Evolutionary conservation across 2,113 vertebrate species (phyloP), one percentile per base, ranked within the genome.

Genomic region (Synchiropus splendidus): DNA sequence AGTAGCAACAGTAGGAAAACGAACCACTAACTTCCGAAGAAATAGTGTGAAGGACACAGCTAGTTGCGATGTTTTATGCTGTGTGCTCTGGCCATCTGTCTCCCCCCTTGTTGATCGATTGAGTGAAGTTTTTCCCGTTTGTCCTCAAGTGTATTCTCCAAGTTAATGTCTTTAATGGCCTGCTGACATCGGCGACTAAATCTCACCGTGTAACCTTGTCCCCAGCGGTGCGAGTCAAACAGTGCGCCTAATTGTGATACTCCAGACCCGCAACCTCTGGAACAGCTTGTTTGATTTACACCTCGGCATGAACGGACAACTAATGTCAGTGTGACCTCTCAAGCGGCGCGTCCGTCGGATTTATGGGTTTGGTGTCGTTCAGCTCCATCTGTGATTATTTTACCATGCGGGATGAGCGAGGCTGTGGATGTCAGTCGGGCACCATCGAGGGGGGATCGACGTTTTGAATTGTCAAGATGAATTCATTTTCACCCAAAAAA

Each of bases 361-460:
- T 87, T 84, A 86, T 49, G 74, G 81, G 64, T 50, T 61, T 45
- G 13, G 50, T 32, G 15, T 59, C 34, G 63, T 78, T 80, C 68
- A 57, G 65, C 75, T 74, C 72, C 62, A 16, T 34, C 35, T 72
- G 61, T 83, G 78, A 85, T 84, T 72, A 67, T 82, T 87, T 85
- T 81, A 80, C 78, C 83, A 83, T 85, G 62, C 73, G 31, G 58
- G 65, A 69, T 61, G 54, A 72, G 48, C 30, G 36, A 59, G 51
- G 42, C 36, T 67, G 27, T 44, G 52, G 56, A 73, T 51, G 48
- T 18, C 34, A 31, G 39, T 12, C 18, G 44, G 10, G 1, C 45
- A 52, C 18, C 38, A 1, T 9, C 36, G 46, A 5, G 11, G 13
- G 32, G 52, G 47, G 35, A 42, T 33, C n/a, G n/a, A 27, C 21